A percentile compares a stretch with the other conserved stretches of the same genome.
These are phyloP conservation scores for Drosophila ohnishii DNA, from an alignment of 1,140 invertebrate species.

Conservation along the genomic window DNA sequence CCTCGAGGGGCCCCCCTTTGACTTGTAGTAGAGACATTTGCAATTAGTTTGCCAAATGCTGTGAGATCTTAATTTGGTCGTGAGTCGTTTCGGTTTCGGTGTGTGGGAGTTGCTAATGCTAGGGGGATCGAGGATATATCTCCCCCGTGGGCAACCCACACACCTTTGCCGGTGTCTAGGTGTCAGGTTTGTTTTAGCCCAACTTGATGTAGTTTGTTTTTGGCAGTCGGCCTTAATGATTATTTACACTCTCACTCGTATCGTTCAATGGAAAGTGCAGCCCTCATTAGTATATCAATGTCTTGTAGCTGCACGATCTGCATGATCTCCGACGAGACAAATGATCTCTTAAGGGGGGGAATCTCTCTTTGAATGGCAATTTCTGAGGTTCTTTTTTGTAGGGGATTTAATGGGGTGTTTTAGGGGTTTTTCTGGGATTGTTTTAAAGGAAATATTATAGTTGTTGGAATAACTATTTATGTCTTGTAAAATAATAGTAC, in stretches of 20 bases:
- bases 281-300: slow-evolving; percentile 69
- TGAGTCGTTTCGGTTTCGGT: slow-evolving; percentile 43
- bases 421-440: not conserved
- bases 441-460: not conserved
- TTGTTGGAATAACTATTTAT: not conserved
- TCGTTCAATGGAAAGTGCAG: slow-evolving; percentile 63
- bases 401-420: not conserved
- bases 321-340: slow-evolving; percentile 22
- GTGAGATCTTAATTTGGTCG: slow-evolving; percentile 81
- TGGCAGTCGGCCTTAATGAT: slow-evolving; percentile 59
- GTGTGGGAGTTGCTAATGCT: slow-evolving; percentile 12
- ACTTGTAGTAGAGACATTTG: slow-evolving; percentile 67
- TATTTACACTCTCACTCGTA: slow-evolving; percentile 61
- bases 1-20: slow-evolving; percentile 3
- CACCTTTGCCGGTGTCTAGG: slow-evolving; percentile 26
- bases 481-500: not conserved
- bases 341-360: slow-evolving; percentile 5
- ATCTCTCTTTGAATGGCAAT: slow-evolving; percentile 1
- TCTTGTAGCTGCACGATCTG: slow-evolving; percentile 57
- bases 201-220: slow-evolving; percentile 78
- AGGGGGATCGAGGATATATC: not conserved
- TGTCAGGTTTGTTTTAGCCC: slow-evolving; percentile 59
- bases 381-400: not conserved
- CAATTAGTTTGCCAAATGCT: slow-evolving; percentile 78
- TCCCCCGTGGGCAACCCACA: slow-evolving; percentile 11